Evolutionary conservation across 2,113 vertebrate species (phyloP).

Genomic region (Myocastor coypus): DNA sequence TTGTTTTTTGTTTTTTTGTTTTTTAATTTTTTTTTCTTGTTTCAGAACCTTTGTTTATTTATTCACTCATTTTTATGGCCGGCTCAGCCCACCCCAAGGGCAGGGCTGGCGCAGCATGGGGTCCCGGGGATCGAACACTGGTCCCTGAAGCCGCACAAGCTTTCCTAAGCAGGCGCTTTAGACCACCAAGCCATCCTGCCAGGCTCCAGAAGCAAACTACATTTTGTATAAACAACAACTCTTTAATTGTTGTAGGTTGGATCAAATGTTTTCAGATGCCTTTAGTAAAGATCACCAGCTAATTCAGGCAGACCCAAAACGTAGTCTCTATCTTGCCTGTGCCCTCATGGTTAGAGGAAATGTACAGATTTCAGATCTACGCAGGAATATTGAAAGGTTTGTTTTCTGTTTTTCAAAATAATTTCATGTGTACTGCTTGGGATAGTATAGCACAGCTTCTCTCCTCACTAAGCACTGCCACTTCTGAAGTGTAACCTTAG

Average conservation of each 20-base stretch:
- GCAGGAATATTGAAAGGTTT: conserved; percentile 97
- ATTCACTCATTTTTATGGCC: no score
- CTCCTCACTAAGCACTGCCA: background rate
- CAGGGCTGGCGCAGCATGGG: no score
- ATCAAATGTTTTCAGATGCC: conserved; percentile 99
- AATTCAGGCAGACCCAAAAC: conserved; percentile 94
- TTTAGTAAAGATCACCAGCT: conserved; percentile 97
- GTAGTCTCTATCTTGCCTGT: conserved; percentile 95
- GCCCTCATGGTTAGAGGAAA: conserved; percentile 96
- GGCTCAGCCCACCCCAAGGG: no score
- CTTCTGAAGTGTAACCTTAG: background rate
- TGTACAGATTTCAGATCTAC: conserved; percentile 96
- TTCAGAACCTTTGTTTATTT: no score
- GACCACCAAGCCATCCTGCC: no score
- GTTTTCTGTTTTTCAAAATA: conserved; percentile 57
- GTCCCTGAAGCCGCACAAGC: no score
- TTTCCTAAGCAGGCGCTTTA: no score
- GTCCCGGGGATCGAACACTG: no score
- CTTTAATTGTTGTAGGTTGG: conserved; percentile 88
- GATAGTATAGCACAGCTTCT: background rate
- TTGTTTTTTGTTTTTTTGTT: no score
- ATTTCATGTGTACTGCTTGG: background rate
- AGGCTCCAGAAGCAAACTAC: no score
- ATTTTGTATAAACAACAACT: conserved; percentile 44
- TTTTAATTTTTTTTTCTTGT: no score